A percentile compares a stretch with the other conserved stretches of the same genome.
Conservation (phyloP, 2,797 vertebrate species). For the Lindbergichthys nudifrons region DNA sequence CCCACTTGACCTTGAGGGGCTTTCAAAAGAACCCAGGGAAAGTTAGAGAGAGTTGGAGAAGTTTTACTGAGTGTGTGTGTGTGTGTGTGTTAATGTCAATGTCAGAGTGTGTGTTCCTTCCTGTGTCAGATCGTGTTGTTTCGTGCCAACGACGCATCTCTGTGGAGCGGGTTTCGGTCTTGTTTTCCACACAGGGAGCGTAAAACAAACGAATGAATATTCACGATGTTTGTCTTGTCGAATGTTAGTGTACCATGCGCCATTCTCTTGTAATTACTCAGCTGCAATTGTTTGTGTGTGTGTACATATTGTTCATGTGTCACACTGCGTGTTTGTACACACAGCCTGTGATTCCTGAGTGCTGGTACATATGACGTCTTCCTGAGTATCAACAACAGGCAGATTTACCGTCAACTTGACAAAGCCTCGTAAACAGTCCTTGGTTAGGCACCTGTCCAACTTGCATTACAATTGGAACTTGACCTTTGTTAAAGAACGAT, state of each 20-base stretch:
- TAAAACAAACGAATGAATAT: constrained; percentile 73
- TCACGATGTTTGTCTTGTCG: constrained; percentile 59
- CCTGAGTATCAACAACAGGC: constrained; percentile 34
- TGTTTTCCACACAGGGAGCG: constrained; percentile 51
- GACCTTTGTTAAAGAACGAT: no score
- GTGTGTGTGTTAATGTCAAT: neutral
- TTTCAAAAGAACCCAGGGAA: constrained; percentile 54
- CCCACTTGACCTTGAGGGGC: constrained; percentile 73
- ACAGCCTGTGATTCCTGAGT: constrained; percentile 35
- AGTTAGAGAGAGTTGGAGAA: constrained; percentile 52
- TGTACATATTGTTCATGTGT: constrained; percentile 16
- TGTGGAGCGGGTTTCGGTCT: constrained; percentile 38
- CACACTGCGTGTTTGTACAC: constrained; percentile 11
- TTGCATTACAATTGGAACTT: no score
- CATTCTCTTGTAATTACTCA: constrained; percentile 63
- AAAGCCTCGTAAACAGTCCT: constrained; percentile 7
- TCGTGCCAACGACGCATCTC: constrained; percentile 32
- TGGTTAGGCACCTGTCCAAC: no score
- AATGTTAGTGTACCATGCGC: constrained; percentile 49
- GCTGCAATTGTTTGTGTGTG: constrained; percentile 23
- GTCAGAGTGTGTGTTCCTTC: constrained; percentile 24
- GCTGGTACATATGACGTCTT: constrained; percentile 23
- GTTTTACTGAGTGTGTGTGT: constrained; percentile 7
- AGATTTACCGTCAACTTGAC: constrained; percentile 47
- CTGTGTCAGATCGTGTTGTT: constrained; percentile 24